A percentile compares a stretch with the other conserved stretches of the same genome.
phyloP scores from a whole-genome alignment of 1,140 invertebrate species.

The Zeugodacus cucurbitae region DNA sequence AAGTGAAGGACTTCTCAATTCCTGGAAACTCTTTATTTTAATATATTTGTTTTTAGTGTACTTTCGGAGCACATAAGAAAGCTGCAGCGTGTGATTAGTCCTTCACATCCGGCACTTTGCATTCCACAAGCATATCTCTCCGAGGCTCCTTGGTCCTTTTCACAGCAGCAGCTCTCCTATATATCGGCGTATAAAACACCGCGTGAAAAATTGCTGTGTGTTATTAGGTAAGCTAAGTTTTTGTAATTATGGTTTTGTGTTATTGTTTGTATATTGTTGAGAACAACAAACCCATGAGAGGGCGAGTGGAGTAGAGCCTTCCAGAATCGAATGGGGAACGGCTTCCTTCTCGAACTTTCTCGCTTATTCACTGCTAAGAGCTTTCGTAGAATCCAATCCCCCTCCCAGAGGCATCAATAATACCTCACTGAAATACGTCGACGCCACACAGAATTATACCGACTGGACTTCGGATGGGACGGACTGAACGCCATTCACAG shows the following conservation, averaged over 20 bases:
- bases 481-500: no score
- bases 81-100: slow-evolving; percentile 81
- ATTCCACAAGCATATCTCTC: slow-evolving; percentile 85
- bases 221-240: slow-evolving; percentile 56
- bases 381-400: no score
- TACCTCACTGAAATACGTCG: no score
- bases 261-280: no score
- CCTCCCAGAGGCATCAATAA: no score
- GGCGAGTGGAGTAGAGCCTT: no score
- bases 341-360: no score
- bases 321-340: no score
- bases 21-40: not conserved
- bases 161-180: slow-evolving; percentile 91
- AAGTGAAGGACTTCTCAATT: slow-evolving; percentile 56
- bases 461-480: no score
- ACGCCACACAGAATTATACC: no score
- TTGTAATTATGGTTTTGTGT: not conserved
- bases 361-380: no score
- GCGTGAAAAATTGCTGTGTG: slow-evolving; percentile 90
- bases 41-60: slow-evolving; percentile 70
- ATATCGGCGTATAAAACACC: slow-evolving; percentile 96
- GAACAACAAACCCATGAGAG: no score
- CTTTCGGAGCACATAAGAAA: slow-evolving; percentile 90
- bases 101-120: slow-evolving; percentile 83
- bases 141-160: slow-evolving; percentile 97